These are phyloP conservation scores for Musca vetustissima DNA, from an alignment of 1,140 invertebrate genomes.

Conservation along the genomic window DNA sequence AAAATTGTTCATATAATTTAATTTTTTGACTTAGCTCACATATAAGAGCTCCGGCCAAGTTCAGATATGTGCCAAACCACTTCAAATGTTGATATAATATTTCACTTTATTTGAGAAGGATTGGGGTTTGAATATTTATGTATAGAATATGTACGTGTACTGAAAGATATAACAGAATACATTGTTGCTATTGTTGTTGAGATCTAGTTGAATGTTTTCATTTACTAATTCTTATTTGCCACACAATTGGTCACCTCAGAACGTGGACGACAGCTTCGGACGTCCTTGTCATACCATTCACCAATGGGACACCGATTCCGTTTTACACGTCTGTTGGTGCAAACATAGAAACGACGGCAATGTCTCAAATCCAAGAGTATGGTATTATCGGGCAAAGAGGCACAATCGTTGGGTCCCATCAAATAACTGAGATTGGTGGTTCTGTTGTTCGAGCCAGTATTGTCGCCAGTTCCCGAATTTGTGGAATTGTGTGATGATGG, in stretches of 20 bases:
- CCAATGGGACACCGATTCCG: neutral
- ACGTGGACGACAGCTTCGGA: neutral
- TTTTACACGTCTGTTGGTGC: neutral
- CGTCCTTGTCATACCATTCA: neutral
- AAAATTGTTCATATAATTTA: too few relatives aligned
- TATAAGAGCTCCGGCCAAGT: too few relatives aligned
- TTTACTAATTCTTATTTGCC: neutral
- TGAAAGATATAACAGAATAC: too few relatives aligned
- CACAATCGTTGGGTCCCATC: neutral
- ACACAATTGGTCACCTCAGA: neutral
- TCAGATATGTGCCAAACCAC: too few relatives aligned
- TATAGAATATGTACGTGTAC: too few relatives aligned
- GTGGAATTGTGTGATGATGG: neutral
- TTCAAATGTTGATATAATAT: too few relatives aligned
- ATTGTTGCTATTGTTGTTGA: too few relatives aligned
- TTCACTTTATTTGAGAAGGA: too few relatives aligned
- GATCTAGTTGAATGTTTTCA: too few relatives aligned
- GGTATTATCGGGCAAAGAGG: neutral
- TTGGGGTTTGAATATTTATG: too few relatives aligned
- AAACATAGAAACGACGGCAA: constrained; percentile 13
- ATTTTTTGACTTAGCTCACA: too few relatives aligned
- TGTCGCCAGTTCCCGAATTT: neutral
- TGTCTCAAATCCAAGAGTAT: constrained; percentile 1
- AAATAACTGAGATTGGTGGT: neutral
- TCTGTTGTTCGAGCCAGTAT: neutral